Percentiles rank a stretch among this genome's conserved stretches.
Evolutionary conservation across 2,113 vertebrate genomes (phyloP).

Genomic region (Gymnorhina tibicen): DNA sequence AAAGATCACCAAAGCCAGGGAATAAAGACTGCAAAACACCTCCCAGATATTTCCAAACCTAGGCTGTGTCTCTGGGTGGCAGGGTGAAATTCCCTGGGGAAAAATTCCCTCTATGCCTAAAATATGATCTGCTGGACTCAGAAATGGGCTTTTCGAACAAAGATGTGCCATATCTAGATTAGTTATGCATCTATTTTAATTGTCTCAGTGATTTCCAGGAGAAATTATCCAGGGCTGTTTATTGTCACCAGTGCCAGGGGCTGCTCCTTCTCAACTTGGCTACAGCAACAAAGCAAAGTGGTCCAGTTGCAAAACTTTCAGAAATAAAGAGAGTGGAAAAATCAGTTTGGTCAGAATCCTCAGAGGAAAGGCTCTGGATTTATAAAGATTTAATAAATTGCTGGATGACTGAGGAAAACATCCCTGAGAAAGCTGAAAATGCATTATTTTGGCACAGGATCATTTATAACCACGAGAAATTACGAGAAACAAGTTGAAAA

Average conservation of each 20-base stretch:
- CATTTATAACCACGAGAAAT: not conserved
- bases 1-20: not conserved
- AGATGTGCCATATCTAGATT: not conserved
- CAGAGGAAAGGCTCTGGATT: not conserved
- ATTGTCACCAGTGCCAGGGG: not conserved
- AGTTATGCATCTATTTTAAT: not conserved
- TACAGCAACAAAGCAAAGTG: not conserved
- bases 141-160: not conserved
- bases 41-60: not conserved
- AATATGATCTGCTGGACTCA: not conserved
- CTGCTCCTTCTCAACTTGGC: not conserved
- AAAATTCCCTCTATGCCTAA: not conserved
- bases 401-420: not conserved
- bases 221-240: not conserved
- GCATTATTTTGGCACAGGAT: not conserved
- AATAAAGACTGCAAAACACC: not conserved
- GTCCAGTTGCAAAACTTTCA: not conserved
- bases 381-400: not conserved
- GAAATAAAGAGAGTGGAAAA: not conserved
- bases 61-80: not conserved
- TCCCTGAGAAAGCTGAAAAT: not conserved
- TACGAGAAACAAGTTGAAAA: not conserved
- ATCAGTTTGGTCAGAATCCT: not conserved
- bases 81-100: not conserved
- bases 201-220: not conserved